Percentiles rank a stretch among this genome's conserved stretches.
These are phyloP conservation scores for Chymomyza amoena DNA, from an alignment of 2,888 invertebrate genomes.

Conservation along the genomic window DNA sequence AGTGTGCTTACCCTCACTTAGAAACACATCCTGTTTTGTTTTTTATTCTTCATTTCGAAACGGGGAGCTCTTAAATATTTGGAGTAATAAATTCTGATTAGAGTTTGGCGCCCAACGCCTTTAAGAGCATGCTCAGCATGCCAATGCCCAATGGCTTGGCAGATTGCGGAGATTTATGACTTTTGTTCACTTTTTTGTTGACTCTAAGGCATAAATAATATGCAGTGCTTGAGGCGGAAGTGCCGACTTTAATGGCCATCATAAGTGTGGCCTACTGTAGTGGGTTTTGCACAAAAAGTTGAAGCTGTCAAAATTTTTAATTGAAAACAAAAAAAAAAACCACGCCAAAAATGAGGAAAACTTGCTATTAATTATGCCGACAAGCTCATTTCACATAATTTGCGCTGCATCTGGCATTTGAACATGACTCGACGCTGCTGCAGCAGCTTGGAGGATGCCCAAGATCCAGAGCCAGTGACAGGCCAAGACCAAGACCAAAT, in stretches of 20 bases:
- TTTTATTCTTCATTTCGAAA: slow-evolving; percentile 1
- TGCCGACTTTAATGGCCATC: not conserved
- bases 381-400: slow-evolving; percentile 1
- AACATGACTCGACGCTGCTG: not conserved
- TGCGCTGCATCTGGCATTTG: not conserved
- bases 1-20: not conserved
- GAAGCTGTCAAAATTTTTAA: slow-evolving; percentile 40
- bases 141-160: slow-evolving; percentile 8
- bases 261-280: not conserved
- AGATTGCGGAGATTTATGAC: slow-evolving; percentile 53
- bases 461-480: not conserved
- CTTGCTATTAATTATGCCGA: slow-evolving; percentile 36
- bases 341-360: not conserved
- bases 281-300: not conserved
- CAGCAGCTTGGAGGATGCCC: not conserved
- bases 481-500: not conserved
- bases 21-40: slow-evolving; percentile 14
- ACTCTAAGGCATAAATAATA: slow-evolving; percentile 25
- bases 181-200: not conserved
- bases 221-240: not conserved
- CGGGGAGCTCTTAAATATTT: slow-evolving; percentile 13
- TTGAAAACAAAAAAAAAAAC: slow-evolving; percentile 38
- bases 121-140: not conserved
- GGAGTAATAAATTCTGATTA: slow-evolving; percentile 60
- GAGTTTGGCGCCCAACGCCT: slow-evolving; percentile 33